Conservation (phyloP, 1,140 invertebrate genomes). For the Fopius arisanus region DNA sequence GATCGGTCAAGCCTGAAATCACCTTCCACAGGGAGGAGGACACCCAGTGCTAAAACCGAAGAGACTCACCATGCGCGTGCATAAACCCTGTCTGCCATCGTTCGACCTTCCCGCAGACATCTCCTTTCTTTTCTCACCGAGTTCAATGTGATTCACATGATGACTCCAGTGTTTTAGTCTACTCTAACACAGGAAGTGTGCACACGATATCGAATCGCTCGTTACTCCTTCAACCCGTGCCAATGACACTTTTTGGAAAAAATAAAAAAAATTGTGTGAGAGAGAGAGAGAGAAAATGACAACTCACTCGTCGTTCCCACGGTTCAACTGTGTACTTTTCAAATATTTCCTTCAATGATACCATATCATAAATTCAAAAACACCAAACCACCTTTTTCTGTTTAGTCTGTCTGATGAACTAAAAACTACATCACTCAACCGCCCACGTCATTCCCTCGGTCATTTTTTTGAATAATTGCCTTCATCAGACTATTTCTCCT, state of each 20-base stretch:
- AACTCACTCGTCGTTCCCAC: background rate
- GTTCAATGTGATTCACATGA: slow-evolving; percentile 27
- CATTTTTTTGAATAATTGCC: background rate
- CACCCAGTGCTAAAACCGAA: background rate
- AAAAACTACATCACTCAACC: background rate
- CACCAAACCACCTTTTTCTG: background rate
- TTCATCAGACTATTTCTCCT: background rate
- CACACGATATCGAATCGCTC: slow-evolving; percentile 28
- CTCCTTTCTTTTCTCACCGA: slow-evolving; percentile 18
- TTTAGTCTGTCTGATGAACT: background rate
- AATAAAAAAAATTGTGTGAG: no score
- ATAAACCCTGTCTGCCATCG: background rate
- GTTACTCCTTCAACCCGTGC: slow-evolving; percentile 7
- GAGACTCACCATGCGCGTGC: background rate
- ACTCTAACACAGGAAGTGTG: slow-evolving; percentile 30
- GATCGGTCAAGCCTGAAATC: slow-evolving; percentile 58
- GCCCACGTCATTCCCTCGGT: background rate
- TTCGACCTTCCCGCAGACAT: background rate
- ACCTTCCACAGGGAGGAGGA: slow-evolving; percentile 31
- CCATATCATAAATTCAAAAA: background rate
- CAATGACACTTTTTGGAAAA: background rate
- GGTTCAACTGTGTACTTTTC: background rate
- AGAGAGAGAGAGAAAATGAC: background rate
- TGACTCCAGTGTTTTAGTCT: slow-evolving; percentile 23
- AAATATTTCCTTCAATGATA: background rate